Percentiles rank a stretch among this genome's conserved stretches.
phyloP scores from a whole-genome alignment of 2,113 vertebrate genomes.

The Pelvicachromis taeniatus region DNA sequence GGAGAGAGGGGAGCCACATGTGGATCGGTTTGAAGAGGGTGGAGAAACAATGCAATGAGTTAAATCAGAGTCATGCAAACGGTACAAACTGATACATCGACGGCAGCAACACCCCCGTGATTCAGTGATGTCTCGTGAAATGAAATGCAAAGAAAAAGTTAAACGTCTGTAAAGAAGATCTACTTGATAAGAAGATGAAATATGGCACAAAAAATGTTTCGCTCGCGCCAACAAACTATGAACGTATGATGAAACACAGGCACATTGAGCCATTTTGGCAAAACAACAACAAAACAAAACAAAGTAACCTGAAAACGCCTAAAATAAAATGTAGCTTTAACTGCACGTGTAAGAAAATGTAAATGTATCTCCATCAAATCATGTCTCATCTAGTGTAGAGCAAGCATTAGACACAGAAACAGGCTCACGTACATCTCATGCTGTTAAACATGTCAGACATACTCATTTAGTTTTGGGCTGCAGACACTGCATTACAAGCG shows the following conservation, averaged over 20 bases:
- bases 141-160: not conserved
- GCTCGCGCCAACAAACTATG: not conserved
- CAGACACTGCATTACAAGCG: not conserved
- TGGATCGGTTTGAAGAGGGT: conserved; percentile 29
- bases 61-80: conserved; percentile 72
- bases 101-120: not conserved
- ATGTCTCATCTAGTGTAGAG: not conserved
- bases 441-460: not conserved
- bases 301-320: not conserved
- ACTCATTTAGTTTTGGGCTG: not conserved
- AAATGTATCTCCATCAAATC: not conserved
- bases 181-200: not conserved
- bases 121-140: not conserved
- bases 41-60: conserved; percentile 72
- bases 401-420: not conserved
- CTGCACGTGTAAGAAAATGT: not conserved
- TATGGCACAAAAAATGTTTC: not conserved
- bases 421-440: not conserved
- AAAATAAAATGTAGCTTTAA: not conserved
- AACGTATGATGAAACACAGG: not conserved
- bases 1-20: not conserved
- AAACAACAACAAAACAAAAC: not conserved
- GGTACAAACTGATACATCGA: conserved; percentile 13
- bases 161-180: not conserved
- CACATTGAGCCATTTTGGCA: accelerated